phyloP scores from a whole-genome alignment of 2,888 invertebrate genomes.

The Crocallis elinguaria region DNA sequence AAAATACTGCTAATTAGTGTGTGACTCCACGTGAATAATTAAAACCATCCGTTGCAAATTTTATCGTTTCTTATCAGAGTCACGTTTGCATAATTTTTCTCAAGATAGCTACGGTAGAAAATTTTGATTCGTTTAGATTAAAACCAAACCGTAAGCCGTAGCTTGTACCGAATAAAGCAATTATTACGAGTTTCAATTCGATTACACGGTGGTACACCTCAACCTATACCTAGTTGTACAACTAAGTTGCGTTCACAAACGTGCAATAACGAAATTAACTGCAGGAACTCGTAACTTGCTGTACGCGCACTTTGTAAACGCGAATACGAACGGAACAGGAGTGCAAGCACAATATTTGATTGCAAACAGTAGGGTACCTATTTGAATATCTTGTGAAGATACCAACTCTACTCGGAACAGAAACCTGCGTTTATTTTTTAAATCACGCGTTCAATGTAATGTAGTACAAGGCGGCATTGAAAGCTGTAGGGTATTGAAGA shows the following conservation, averaged over 20 bases:
- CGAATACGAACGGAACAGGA: conserved; percentile 24
- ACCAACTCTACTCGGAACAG: neutral
- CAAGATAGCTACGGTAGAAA: conserved; percentile 23
- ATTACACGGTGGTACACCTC: conserved; percentile 37
- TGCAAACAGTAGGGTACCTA: neutral
- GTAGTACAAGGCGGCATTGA: neutral
- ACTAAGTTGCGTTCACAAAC: conserved; percentile 51
- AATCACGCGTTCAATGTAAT: neutral
- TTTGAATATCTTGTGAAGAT: neutral
- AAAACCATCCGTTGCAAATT: conserved; percentile 18
- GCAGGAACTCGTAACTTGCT: conserved; percentile 58
- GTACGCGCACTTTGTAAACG: conserved; percentile 54
- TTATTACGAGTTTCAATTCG: conserved; percentile 49
- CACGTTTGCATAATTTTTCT: conserved; percentile 30
- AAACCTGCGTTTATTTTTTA: too few relatives aligned
- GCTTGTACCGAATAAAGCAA: conserved; percentile 47
- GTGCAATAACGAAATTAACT: conserved; percentile 62
- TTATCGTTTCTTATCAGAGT: conserved; percentile 21
- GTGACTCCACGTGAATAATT: conserved; percentile 14
- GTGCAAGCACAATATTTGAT: conserved; percentile 14
- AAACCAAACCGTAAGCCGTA: conserved; percentile 34
- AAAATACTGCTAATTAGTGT: neutral
- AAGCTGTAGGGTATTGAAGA: neutral
- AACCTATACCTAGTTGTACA: conserved; percentile 31
- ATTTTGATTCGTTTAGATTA: conserved; percentile 21